These are phyloP conservation scores for Hoplodrina ambigua DNA, from an alignment of 2,888 invertebrate genomes.

Conservation along the genomic window DNA sequence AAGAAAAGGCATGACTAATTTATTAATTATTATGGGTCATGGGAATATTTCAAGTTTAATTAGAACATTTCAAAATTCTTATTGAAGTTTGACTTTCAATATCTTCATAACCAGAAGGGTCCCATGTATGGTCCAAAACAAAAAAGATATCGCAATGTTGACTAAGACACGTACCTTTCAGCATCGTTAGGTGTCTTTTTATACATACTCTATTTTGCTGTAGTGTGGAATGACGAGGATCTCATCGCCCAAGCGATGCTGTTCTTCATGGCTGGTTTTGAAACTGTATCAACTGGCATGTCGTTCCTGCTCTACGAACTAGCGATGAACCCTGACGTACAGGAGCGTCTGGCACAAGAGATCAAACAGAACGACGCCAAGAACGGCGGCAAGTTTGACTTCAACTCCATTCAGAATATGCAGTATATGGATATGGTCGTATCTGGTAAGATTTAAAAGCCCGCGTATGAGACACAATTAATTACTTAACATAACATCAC, in stretches of 20 bases:
- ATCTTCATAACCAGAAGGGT: no score
- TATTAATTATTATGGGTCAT: no score
- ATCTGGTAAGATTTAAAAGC: constrained; percentile 77
- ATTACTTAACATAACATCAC: no score
- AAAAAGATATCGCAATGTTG: no score
- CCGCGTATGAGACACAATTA: no score
- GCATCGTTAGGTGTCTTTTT: no score
- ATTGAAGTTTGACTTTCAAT: no score
- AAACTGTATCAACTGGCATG: constrained; percentile 84
- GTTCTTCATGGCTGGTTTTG: constrained; percentile 91
- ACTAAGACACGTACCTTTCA: no score
- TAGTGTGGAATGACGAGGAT: constrained; percentile 81
- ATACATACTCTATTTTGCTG: not conserved
- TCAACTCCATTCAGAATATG: constrained; percentile 88
- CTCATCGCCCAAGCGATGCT: constrained; percentile 85
- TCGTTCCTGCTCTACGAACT: constrained; percentile 90
- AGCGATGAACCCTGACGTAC: constrained; percentile 90
- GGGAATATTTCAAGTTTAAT: no score
- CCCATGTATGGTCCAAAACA: no score
- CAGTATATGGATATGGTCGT: constrained; percentile 91
- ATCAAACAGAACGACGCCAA: constrained; percentile 84
- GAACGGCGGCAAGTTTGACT: constrained; percentile 83
- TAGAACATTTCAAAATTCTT: no score
- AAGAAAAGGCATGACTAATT: no score
- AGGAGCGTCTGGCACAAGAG: constrained; percentile 88